Percentiles rank a stretch among this genome's conserved stretches.
Conservation (phyloP, 2,888 invertebrate species). For the Adineta ricciae region DNA sequence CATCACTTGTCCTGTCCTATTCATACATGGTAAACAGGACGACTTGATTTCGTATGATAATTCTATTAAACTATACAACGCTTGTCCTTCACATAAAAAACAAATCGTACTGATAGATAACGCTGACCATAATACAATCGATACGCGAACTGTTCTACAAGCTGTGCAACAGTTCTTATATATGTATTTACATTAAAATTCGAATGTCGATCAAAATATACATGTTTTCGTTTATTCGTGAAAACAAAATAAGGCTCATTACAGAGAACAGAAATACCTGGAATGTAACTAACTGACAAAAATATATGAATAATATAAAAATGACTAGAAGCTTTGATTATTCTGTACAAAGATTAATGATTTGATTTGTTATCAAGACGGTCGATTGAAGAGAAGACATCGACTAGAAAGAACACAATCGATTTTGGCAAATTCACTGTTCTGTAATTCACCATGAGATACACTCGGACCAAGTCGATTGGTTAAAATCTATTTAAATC, state of each 20-base stretch:
- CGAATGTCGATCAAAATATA: background rate
- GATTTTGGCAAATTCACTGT: constrained; percentile 32
- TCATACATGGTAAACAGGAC: background rate
- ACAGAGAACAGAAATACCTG: background rate
- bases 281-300: background rate
- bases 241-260: constrained; percentile 1
- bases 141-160: too few relatives aligned
- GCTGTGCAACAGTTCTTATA: too few relatives aligned
- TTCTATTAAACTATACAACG: too few relatives aligned
- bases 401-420: constrained; percentile 26
- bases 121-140: too few relatives aligned
- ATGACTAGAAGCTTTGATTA: background rate
- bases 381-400: constrained; percentile 26
- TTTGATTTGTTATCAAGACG: background rate
- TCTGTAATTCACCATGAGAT: constrained; percentile 19
- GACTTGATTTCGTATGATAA: too few relatives aligned
- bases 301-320: background rate
- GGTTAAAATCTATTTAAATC: background rate
- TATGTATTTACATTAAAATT: too few relatives aligned
- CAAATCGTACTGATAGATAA: too few relatives aligned
- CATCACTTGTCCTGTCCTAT: background rate
- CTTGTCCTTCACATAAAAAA: too few relatives aligned
- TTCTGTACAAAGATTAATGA: background rate
- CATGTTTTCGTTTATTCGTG: background rate
- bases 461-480: constrained; percentile 1